phyloP scores from a whole-genome alignment of 1,140 invertebrate genomes.

The Polypedilum vanderplanki region DNA sequence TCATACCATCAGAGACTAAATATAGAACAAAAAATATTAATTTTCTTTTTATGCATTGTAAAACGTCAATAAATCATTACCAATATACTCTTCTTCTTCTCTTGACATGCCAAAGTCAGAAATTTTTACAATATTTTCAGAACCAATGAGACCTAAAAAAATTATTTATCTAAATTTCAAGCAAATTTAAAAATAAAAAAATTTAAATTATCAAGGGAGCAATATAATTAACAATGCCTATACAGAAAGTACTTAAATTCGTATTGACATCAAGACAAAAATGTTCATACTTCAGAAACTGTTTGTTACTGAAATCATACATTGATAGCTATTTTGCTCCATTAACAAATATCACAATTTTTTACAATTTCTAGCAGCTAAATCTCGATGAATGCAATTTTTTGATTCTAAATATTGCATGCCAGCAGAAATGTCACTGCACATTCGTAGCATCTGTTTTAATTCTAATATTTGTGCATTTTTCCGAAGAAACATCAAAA shows the following conservation, averaged over 20 bases:
- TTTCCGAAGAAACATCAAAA: slow-evolving; percentile 79
- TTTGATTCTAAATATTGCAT: slow-evolving; percentile 95
- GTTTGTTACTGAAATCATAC: no score
- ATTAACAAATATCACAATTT: slow-evolving; percentile 59
- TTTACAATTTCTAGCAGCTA: slow-evolving; percentile 87
- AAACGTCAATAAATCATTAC: slow-evolving; percentile 32
- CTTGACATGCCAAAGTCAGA: slow-evolving; percentile 98
- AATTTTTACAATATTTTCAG: slow-evolving; percentile 87
- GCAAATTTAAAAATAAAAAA: slow-evolving; percentile 30
- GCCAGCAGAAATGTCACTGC: slow-evolving; percentile 61
- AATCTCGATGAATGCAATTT: slow-evolving; percentile 93
- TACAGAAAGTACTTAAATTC: no score
- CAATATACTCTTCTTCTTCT: slow-evolving; percentile 92
- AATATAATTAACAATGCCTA: no score
- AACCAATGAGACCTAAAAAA: slow-evolving; percentile 51
- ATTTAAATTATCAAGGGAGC: no score
- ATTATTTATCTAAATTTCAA: no score
- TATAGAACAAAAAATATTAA: not conserved
- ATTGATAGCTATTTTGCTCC: no score
- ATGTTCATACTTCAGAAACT: not conserved
- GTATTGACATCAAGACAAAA: no score
- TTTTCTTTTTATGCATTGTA: not conserved
- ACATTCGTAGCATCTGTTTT: slow-evolving; percentile 79
- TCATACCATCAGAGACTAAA: slow-evolving; percentile 90
- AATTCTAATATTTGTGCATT: slow-evolving; percentile 60